Percentiles rank a stretch among this genome's conserved stretches.
phyloP scores from a whole-genome alignment of 2,888 invertebrate species.

The Aricia artaxerxes region DNA sequence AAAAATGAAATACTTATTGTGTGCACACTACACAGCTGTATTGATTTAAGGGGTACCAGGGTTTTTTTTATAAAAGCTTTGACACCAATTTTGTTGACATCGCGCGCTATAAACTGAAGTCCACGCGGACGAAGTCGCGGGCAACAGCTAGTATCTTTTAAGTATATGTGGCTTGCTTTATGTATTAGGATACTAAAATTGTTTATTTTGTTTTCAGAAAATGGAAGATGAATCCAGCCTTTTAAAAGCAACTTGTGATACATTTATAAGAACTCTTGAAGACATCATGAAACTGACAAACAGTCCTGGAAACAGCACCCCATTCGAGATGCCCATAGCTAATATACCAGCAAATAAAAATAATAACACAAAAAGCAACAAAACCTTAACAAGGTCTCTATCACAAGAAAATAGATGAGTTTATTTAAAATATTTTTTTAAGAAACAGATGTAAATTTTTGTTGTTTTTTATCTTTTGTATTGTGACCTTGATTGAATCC shows the following conservation, averaged over 20 bases:
- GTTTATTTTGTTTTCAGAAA: constrained; percentile 75
- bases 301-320: constrained; percentile 47
- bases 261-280: constrained; percentile 89
- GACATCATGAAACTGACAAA: constrained; percentile 86
- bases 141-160: too few relatives aligned
- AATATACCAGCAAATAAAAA: constrained; percentile 49
- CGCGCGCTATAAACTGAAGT: too few relatives aligned
- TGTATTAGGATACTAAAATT: neutral
- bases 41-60: too few relatives aligned
- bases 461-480: neutral
- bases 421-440: constrained; percentile 13
- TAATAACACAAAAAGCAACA: constrained; percentile 50
- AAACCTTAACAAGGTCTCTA: constrained; percentile 61
- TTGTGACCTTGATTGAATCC: neutral
- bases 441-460: neutral
- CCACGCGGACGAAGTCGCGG: too few relatives aligned
- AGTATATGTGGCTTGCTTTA: neutral
- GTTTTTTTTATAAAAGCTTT: too few relatives aligned
- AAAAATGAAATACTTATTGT: too few relatives aligned
- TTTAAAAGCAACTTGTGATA: constrained; percentile 89
- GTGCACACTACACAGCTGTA: too few relatives aligned
- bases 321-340: constrained; percentile 61
- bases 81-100: too few relatives aligned
- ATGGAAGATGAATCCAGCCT: constrained; percentile 87
- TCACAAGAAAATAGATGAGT: constrained; percentile 76